Evolutionary conservation across 2,797 vertebrate species (phyloP).

Genomic region (Lophius americanus): DNA sequence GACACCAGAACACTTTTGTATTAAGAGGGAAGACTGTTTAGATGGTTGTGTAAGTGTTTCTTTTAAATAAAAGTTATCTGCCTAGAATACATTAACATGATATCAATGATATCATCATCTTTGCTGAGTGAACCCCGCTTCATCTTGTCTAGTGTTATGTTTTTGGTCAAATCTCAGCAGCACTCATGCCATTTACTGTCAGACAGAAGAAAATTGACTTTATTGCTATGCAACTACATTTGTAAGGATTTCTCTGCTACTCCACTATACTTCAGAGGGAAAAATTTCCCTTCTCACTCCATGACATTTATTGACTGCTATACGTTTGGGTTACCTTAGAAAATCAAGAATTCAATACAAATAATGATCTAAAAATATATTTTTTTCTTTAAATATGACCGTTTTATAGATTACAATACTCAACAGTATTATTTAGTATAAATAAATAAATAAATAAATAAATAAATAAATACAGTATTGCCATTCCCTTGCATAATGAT

Average conservation of each 20-base stretch:
- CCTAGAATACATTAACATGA: too few species aligned
- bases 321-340: not conserved
- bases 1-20: too few species aligned
- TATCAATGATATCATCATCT: too few species aligned
- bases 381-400: not conserved
- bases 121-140: too few species aligned
- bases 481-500: not conserved
- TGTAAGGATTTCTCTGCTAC: not conserved
- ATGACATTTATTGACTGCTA: not conserved
- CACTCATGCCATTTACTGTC: not conserved
- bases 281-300: not conserved
- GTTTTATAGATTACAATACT: not conserved
- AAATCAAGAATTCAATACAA: not conserved
- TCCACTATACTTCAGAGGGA: not conserved
- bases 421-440: not conserved
- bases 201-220: conserved; percentile 1
- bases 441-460: not conserved
- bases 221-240: not conserved
- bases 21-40: too few species aligned
- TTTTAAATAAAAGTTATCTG: too few species aligned
- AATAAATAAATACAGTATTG: not conserved
- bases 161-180: too few species aligned
- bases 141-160: too few species aligned
- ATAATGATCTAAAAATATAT: not conserved
- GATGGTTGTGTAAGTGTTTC: too few species aligned